Base-by-base conservation (phyloP, 2,888 invertebrate genomes). In the Lithosia quadra region DNA sequence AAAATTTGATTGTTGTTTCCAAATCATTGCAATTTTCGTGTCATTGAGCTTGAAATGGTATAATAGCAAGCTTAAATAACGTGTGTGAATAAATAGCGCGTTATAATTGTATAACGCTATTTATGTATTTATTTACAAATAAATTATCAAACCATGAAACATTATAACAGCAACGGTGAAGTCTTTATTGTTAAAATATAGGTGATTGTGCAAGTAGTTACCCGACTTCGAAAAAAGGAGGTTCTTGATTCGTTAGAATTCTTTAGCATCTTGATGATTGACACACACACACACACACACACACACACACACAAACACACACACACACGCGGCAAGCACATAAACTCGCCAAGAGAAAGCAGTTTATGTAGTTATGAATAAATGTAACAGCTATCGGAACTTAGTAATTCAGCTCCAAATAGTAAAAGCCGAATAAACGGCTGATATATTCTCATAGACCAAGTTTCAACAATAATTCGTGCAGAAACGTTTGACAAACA, bases 1-100 rank as follows among this genome's bases (percentile, higher is more conserved):
- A 79, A 79, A 80, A 76, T 79, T 76, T 36, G 34, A 73, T 80
- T 69, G 72, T 80, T 76, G 71, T 81, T 81, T 81, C 81, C 78
- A 74, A 81, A 39, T 72, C 79, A 79, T 81, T 81, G 67, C 73
- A 69, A 33, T 53, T 70, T 64, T 67, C 71, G 69, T 59, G n/a
- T 33, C 72, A 78, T 57, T 78, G 66, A 60, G 60, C 21, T 24
- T 62, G 36, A 53, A 63, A 69, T 24, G 67, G 28, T 34, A 55
- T 43, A 66, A 74, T 60, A 62, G 57, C 63, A 55, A 63, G 69
- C 65, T n/a, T 49, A 53, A 64, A 72, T 65, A 76, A 62, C 53
- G 57, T 74, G 68, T 63, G 67, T 53, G 9, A 66, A 69, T 72
- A 68, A 71, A 75, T 72, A 68, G 67, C 53, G 63, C n/a, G 28